Percentiles rank a stretch among this genome's conserved stretches.
These are phyloP conservation scores for Euglossa dilemma DNA, from an alignment of 1,140 invertebrate species.

Conservation along the genomic window DNA sequence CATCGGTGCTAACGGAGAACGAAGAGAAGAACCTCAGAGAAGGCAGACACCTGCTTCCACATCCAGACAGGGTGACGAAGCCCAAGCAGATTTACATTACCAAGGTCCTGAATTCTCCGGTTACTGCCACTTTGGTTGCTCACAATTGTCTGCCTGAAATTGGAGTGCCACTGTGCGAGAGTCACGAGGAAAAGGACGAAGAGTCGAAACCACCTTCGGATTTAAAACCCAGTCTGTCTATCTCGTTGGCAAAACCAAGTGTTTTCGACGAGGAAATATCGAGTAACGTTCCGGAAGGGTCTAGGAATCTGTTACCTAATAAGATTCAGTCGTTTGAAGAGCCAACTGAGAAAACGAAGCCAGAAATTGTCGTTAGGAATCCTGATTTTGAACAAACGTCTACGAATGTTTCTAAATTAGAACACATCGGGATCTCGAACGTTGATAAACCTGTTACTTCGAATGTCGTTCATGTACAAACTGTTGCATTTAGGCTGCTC, in stretches of 20 bases:
- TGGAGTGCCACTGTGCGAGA: conserved; percentile 50
- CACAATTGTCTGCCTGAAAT: conserved; percentile 62
- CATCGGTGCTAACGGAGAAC: background rate
- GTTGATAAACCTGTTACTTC: no score
- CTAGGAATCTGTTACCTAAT: background rate
- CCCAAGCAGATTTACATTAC: conserved; percentile 45
- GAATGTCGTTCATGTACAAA: background rate
- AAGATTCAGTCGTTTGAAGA: background rate
- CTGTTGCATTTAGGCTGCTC: no score
- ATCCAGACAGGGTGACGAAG: no score
- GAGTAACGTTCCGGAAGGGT: no score
- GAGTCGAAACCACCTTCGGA: background rate
- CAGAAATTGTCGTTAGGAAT: background rate
- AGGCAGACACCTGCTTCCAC: background rate
- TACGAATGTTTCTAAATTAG: background rate
- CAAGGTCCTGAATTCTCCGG: conserved; percentile 58
- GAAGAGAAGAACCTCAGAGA: background rate
- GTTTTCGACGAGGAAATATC: background rate
- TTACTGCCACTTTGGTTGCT: conserved; percentile 60
- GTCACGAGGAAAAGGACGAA: background rate
- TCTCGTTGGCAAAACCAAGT: background rate
- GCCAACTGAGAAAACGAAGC: background rate
- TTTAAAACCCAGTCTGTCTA: background rate
- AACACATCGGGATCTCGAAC: background rate
- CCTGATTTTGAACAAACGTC: background rate